Base-by-base conservation (phyloP, 2,888 invertebrate genomes). In the Phortica okadai region DNA sequence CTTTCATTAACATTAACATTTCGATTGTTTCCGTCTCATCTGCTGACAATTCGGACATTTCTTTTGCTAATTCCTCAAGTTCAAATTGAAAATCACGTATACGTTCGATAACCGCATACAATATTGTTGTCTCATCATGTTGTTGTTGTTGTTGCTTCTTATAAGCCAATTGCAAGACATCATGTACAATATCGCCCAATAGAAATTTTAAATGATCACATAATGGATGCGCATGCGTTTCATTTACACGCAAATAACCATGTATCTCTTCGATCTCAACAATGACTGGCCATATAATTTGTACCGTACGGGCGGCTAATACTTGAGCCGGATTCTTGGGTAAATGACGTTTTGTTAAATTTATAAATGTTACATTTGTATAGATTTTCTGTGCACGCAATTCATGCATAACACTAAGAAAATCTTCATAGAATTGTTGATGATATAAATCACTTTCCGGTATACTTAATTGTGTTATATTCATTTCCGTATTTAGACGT, bases 371-470 rank as follows among this genome's bases (percentile, higher is more conserved):
- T 3, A 77, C 70, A 0, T 78, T n/a, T 0, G 82, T 74, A 64
- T 79, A 79, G 3, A 85, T 79, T n/a, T 81, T 78, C 75, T 90
- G 83, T 1, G 79, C 77, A 2, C 78, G 76, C 75, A 90, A 77
- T n/a, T 88, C 78, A 21, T 84, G 77, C 8, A 86, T 79, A 0
- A 84, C 76, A 6, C 76, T 82, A n/a, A 85, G 66, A 33, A 90
- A 90, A 75, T 90, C 90, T 33, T 84, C 84, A 10, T 86, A 80
- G 3, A 90, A 79, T 64, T 88, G 86, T 69, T 89, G 89, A 76
- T 90, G 89, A 45, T 84, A 87, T 2, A 90, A 80, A 81, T 90
- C 90, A 3, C 86, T 85, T 73, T 89, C 90, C 10, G 90, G 90
- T 73, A 90, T 87, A 72, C 85, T 88, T 4, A 89, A 78, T 44